phyloP scores from a whole-genome alignment of 2,888 invertebrate genomes.

The Folsomia manolachei region DNA sequence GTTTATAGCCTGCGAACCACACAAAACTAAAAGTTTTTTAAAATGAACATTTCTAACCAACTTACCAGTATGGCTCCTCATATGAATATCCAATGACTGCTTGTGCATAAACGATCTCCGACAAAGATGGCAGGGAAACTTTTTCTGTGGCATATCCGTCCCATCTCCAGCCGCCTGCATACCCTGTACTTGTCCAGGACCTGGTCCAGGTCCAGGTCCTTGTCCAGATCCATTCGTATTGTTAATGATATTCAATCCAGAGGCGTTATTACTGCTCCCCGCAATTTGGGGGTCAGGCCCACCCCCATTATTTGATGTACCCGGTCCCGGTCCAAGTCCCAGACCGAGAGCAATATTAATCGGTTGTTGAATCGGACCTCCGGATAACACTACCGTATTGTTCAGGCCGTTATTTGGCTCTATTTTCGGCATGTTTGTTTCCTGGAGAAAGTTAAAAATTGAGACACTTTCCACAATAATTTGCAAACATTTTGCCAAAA shows the following conservation, averaged over 20 bases:
- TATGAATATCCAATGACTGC: slow-evolving; percentile 49
- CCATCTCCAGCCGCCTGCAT: background rate
- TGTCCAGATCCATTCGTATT: slow-evolving; percentile 12
- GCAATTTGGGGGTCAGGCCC: background rate
- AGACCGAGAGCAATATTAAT: background rate
- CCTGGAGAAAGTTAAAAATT: slow-evolving; percentile 1
- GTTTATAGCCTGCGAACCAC: no score
- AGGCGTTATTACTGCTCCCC: background rate
- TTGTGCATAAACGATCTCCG: slow-evolving; percentile 48
- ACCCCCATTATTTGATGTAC: slow-evolving; percentile 1
- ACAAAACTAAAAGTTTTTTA: no score
- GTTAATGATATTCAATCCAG: background rate
- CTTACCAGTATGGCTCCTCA: slow-evolving; percentile 48
- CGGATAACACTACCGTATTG: background rate
- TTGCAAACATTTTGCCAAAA: no score
- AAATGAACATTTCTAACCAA: no score
- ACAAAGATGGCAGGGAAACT: slow-evolving; percentile 49
- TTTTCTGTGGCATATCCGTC: slow-evolving; percentile 40
- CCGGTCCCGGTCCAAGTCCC: background rate
- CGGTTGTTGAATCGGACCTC: background rate
- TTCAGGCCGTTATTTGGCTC: slow-evolving; percentile 7
- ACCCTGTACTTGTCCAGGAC: background rate
- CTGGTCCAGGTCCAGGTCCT: slow-evolving; percentile 20
- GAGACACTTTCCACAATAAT: no score
- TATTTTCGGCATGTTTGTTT: slow-evolving; percentile 11